These are phyloP conservation scores for Ophioninae sp. DNA, from an alignment of 2,888 invertebrate genomes.

Conservation along the genomic window DNA sequence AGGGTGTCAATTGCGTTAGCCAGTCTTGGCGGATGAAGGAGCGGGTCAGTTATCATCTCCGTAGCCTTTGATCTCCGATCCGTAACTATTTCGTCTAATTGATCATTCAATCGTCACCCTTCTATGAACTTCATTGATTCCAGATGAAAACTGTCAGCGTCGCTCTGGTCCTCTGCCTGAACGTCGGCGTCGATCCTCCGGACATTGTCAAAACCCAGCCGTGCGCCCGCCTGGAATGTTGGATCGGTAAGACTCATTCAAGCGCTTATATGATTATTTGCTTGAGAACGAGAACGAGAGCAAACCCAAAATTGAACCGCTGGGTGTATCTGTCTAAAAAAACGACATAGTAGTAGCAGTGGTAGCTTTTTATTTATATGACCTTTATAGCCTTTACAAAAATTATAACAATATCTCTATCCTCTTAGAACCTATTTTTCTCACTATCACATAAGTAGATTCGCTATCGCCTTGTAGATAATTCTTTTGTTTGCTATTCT, in stretches of 20 bases:
- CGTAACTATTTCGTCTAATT: background rate
- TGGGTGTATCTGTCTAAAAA: no score
- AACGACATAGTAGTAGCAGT: no score
- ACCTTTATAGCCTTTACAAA: no score
- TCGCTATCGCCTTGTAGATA: no score
- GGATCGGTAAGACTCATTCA: constrained; percentile 89
- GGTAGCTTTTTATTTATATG: no score
- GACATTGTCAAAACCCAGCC: constrained; percentile 98
- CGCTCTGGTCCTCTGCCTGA: constrained; percentile 97
- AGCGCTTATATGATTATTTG: background rate
- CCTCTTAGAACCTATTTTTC: no score
- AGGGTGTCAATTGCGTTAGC: constrained; percentile 85
- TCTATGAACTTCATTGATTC: constrained; percentile 67
- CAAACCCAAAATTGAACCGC: no score
- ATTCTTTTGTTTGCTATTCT: no score
- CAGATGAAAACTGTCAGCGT: constrained; percentile 99
- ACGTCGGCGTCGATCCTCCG: constrained; percentile 99
- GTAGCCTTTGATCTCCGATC: background rate
- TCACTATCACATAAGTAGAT: no score
- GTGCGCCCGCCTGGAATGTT: constrained; percentile 97
- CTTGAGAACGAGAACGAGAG: no score
- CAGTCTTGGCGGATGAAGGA: constrained; percentile 97
- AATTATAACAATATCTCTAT: no score
- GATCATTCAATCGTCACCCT: background rate
- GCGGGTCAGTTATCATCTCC: constrained; percentile 83